Base-by-base conservation (phyloP, 2,113 vertebrate species). In the Pomatostomus ruficeps region DNA sequence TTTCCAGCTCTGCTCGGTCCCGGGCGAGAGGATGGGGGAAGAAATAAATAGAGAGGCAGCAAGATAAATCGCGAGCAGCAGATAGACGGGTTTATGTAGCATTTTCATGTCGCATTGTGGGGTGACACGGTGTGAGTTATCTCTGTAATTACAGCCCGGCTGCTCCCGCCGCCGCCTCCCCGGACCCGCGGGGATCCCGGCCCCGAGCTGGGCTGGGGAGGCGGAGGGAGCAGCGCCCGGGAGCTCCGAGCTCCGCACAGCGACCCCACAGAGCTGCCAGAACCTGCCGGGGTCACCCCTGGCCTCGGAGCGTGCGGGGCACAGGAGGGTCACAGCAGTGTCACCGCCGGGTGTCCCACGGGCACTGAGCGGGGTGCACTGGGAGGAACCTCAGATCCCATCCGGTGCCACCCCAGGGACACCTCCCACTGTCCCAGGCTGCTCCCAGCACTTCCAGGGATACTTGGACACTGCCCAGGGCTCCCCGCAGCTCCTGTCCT, bases 121-220 rank as follows among this genome's bases (percentile, higher is more conserved):
- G 91, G 91, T 91, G 94, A 94, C 89, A 63, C 25, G 49, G 89
- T 59, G 82, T 88, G 94, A 95, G 93, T 95, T 95, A 95, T 95
- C 94, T 89, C 76, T 91, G 91, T 91, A 83, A 95, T 95, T 94
- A 85, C 85, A 95, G 85, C 76, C 73, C 77, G 79, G 31, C 82
- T 1, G 42, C 59, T 79, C 81, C 67, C 0, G 63, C 85, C 48
- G 72, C 2, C 14, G 7, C 54, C 85, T 87, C 80, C 83, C 65
- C 10, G 84, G 76, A 66, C 79, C 95, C 0, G 12, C 6, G 1
- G 48, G 61, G 86, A 77, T 24, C 70, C 83, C 88, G 23, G 80
- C 75, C 70, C 11, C 52, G 55, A 88, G 78, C 83, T 58, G 77
- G 59, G 31, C 15, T 12, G 59, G 7, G 48, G 33, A 18, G 40